These are phyloP conservation scores for Atta texana DNA, from an alignment of 1,140 invertebrate genomes.

Conservation along the genomic window DNA sequence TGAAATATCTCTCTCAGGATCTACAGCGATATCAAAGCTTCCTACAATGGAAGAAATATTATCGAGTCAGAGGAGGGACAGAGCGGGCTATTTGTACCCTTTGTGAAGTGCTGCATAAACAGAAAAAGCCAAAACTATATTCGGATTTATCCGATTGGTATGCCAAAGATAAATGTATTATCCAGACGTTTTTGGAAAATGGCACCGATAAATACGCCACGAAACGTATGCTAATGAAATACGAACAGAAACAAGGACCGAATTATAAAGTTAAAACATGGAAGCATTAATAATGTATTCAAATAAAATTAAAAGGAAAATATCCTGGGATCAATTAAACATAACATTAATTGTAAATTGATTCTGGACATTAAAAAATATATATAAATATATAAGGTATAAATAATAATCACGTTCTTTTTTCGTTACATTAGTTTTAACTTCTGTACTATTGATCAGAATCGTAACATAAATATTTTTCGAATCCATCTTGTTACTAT, in stretches of 20 bases:
- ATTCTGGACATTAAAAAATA: neutral
- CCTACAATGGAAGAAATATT: conserved; percentile 86
- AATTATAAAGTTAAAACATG: neutral
- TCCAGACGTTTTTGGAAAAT: conserved; percentile 66
- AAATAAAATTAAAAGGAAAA: neutral
- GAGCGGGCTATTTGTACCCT: conserved; percentile 71
- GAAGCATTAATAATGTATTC: neutral
- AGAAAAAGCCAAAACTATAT: conserved; percentile 58
- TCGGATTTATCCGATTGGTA: conserved; percentile 76
- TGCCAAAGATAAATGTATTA: conserved; percentile 68
- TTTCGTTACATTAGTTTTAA: neutral
- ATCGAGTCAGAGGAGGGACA: conserved; percentile 64
- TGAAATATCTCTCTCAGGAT: conserved; percentile 85
- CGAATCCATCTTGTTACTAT: neutral
- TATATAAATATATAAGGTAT: neutral
- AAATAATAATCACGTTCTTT: neutral
- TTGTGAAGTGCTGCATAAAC: conserved; percentile 74
- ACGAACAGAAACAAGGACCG: neutral
- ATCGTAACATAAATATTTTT: neutral
- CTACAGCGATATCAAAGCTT: conserved; percentile 84
- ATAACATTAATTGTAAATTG: neutral
- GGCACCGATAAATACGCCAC: conserved; percentile 23
- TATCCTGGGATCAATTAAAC: neutral
- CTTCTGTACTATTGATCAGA: neutral
- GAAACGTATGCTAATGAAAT: conserved; percentile 19